A percentile compares a stretch with the other conserved stretches of the same genome.
These are phyloP conservation scores for Siphamia tubifer DNA, from an alignment of 2,113 vertebrate genomes.

Conservation along the genomic window DNA sequence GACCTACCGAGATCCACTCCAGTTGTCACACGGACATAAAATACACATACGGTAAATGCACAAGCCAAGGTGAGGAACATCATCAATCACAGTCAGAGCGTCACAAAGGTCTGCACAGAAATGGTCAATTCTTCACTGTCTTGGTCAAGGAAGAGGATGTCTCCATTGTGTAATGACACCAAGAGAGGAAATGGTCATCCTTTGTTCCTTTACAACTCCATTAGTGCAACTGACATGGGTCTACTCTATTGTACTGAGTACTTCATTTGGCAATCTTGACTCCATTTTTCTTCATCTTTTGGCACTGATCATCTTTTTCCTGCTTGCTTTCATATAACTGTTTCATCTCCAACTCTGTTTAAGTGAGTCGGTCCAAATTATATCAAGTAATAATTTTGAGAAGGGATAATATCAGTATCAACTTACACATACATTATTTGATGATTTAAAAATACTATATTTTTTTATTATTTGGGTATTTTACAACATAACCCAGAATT, in stretches of 20 bases:
- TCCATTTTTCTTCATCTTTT: slow-evolving; percentile 25
- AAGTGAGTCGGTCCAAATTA: too few relatives aligned
- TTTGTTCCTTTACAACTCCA: slow-evolving; percentile 57
- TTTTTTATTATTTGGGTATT: too few relatives aligned
- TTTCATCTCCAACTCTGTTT: slow-evolving; percentile 36
- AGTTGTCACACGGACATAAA: neutral
- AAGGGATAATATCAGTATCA: too few relatives aligned
- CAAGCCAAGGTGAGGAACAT: slow-evolving; percentile 14
- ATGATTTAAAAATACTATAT: too few relatives aligned
- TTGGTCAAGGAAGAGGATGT: slow-evolving; percentile 46
- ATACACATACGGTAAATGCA: neutral
- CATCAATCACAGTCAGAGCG: slow-evolving; percentile 36
- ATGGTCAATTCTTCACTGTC: slow-evolving; percentile 30
- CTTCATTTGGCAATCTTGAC: slow-evolving; percentile 49
- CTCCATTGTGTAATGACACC: slow-evolving; percentile 57
- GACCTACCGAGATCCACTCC: too few relatives aligned
- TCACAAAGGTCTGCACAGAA: slow-evolving; percentile 27
- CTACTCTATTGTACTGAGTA: slow-evolving; percentile 26
- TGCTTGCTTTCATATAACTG: slow-evolving; percentile 67
- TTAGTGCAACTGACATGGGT: slow-evolving; percentile 27
- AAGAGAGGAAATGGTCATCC: slow-evolving; percentile 46
- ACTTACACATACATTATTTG: too few relatives aligned
- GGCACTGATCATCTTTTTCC: slow-evolving; percentile 42
- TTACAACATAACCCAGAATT: too few relatives aligned
- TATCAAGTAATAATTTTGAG: too few relatives aligned